Conservation (phyloP, 1,140 invertebrate genomes). For the Choristoneura fumiferana region DNA sequence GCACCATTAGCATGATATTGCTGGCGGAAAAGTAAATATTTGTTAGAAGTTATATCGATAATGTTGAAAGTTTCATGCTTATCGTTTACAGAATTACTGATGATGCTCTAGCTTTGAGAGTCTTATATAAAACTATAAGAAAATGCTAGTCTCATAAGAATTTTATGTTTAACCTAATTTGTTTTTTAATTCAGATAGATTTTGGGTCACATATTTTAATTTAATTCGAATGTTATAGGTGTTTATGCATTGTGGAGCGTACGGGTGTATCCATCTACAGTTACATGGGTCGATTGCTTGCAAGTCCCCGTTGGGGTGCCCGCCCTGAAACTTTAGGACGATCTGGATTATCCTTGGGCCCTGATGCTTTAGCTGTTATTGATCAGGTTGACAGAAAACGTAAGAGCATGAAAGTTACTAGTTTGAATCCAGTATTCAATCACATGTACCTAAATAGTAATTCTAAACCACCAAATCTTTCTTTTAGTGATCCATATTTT, state of each 20-base stretch:
- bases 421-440: too few relatives aligned
- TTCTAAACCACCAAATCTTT: too few relatives aligned
- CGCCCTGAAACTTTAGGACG: constrained; percentile 73
- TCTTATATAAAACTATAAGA: too few relatives aligned
- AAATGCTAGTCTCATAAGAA: too few relatives aligned
- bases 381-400: constrained; percentile 90
- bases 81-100: too few relatives aligned
- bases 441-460: too few relatives aligned
- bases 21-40: constrained; percentile 83
- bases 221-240: constrained; percentile 80
- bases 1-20: constrained; percentile 88
- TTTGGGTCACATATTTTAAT: too few relatives aligned
- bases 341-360: constrained; percentile 83
- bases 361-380: constrained; percentile 90
- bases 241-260: constrained; percentile 91
- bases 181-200: too few relatives aligned
- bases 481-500: constrained; percentile 89
- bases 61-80: too few relatives aligned
- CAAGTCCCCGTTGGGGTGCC: constrained; percentile 88
- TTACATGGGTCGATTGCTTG: constrained; percentile 91
- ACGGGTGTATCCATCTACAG: constrained; percentile 88
- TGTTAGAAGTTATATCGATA: too few relatives aligned
- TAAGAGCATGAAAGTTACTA: constrained; percentile 66
- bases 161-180: too few relatives aligned
- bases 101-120: too few relatives aligned